Evolutionary conservation across 2,797 vertebrate species (phyloP), one percentile per base, ranked within the genome.

Genomic region (Sparus aurata): DNA sequence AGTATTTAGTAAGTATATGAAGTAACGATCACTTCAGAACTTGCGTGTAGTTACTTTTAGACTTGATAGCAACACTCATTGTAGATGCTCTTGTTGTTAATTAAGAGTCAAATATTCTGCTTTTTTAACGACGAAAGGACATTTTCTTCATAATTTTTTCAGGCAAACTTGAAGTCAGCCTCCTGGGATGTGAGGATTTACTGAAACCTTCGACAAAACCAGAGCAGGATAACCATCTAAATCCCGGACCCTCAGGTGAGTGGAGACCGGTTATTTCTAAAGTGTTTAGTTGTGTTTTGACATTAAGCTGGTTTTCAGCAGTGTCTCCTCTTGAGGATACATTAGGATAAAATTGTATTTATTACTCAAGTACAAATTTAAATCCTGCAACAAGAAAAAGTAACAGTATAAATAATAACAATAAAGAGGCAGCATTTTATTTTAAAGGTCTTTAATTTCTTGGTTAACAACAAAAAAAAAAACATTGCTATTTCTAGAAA

Each of bases 111-210:
- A 38, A 41, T 20, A 38, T 17, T 68, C 2, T 5, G 5, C 8
- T 52, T 64, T 5, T 8, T 9, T 25, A 20, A 15, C n/a, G 15
- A 22, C 2, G 11, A 50, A 23, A 52, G 58, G 0, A n/a, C 13
- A 11, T 22, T 58, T 50, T 58, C 0, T 55, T 22, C 7, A 5
- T 23, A 38, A 0, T 49, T 13, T 54, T 71, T 5, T 38, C 87
- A 99, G 97, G 97, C 23, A 97, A 95, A 0, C 84, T 99, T 87
- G 96, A 98, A 89, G 95, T 99, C 23, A 91, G 64, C 38, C 93
- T 99, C 69, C 89, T 97, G 58, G 97, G 97, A 65, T 98, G 97
- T 91, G 96, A 97, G 78, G 94, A 95, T 81, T 91, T 97, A 8
- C 58, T 97, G 92, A 93, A 94, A 11, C 89, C 92, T 0, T 92